Conservation (phyloP, 2,797 vertebrate species). For the Melanotaenia parkinsoni region DNA sequence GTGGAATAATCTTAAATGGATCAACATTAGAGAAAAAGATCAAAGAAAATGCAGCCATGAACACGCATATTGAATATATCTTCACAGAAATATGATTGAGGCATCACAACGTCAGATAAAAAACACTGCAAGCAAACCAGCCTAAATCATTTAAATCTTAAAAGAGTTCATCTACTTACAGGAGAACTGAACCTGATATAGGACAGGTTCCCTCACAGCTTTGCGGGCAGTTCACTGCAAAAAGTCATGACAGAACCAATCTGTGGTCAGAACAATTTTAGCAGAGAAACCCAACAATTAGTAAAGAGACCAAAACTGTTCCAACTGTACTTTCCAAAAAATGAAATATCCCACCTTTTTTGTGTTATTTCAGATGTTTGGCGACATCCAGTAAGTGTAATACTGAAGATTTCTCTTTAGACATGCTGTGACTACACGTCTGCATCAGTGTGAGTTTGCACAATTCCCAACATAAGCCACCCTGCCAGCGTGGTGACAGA, state of each 20-base stretch:
- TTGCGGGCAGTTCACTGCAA: neutral
- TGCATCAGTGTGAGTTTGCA: slow-evolving; percentile 18
- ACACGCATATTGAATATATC: too few species aligned
- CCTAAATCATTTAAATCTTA: too few species aligned
- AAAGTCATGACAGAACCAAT: neutral
- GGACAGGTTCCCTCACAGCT: neutral
- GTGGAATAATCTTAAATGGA: too few species aligned
- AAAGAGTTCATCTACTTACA: too few species aligned
- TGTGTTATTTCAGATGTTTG: slow-evolving; percentile 42
- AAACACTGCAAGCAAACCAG: too few species aligned
- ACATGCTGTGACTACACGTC: slow-evolving; percentile 15
- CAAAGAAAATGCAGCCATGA: too few species aligned
- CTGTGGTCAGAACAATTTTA: neutral
- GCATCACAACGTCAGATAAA: too few species aligned
- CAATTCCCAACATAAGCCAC: slow-evolving; percentile 25
- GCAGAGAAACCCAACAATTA: neutral
- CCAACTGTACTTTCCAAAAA: neutral
- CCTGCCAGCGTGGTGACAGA: slow-evolving; percentile 64
- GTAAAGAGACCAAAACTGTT: neutral
- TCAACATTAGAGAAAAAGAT: too few species aligned
- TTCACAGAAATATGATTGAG: too few species aligned
- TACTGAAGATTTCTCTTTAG: slow-evolving; percentile 15
- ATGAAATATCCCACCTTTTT: slow-evolving; percentile 14
- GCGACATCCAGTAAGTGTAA: slow-evolving; percentile 3
- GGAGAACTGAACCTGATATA: too few species aligned